Base-by-base conservation (phyloP, 2,113 vertebrate genomes). In the Pseudorectes ferrugineus region DNA sequence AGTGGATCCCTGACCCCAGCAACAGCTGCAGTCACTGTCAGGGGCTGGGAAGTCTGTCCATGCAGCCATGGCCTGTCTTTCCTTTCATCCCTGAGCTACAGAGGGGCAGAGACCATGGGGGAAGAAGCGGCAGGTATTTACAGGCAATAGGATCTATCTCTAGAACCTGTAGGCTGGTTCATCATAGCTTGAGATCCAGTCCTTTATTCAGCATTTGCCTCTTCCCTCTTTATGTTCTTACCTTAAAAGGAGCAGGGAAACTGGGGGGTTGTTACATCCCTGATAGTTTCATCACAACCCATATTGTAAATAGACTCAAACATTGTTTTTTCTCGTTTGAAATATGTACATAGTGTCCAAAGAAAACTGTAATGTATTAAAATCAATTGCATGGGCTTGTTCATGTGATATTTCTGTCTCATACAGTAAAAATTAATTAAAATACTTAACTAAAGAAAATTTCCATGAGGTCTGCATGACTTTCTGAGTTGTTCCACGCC, bases 301-400 rank as follows among this genome's bases (percentile, higher is more conserved):
- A 21, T 36, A 29, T 2, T 58, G 20, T 38, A 92, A 62, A 63
- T 7, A 82, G 35, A 42, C 14, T 59, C 36, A 59, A 68, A 55
- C 2, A 16, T 2, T 3, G 1, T 5, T 73, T 90, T 67, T 80
- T 33, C 26, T 80, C 26, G 35, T 77, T 74, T 81, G 51, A 71
- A 15, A 8, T 36, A 67, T 0, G 4, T 6, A 43, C 2, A 5
- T 51, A 42, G 2, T 29, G 5, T 65, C 36, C 8, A 72, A 75
- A 92, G 40, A 59, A 89, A 85, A 29, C 5, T 14, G 6, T 5
- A 49, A 54, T 13, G 3, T 26, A 14, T 29, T 59, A 58, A 87
- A 80, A 84, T 79, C 38, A 77, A 43, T 12, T 18, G 5, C 22
- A 35, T 2, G 3, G 26, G 17, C 21, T 84, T 48, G 22, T 49